A percentile compares a stretch with the other conserved stretches of the same genome.
Conservation (phyloP, 1,140 invertebrate species). For the Ceratosolen fusciceps region DNA sequence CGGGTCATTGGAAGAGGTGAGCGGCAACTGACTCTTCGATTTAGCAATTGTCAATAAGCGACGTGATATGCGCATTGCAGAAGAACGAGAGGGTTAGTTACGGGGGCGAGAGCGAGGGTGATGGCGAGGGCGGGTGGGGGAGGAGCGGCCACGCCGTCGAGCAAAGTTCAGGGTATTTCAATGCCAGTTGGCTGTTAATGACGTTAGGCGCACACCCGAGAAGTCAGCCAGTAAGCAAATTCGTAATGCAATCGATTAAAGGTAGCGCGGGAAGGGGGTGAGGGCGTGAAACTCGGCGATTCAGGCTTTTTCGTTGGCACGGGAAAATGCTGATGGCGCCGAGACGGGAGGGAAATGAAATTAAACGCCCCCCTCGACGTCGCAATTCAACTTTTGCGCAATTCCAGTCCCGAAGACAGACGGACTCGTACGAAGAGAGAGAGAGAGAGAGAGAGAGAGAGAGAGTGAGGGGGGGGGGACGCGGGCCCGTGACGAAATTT, state of each 20-base stretch:
- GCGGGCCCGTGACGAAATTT: slow-evolving; percentile 28
- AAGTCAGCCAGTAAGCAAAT: not conserved
- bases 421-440: not conserved
- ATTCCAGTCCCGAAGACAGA: slow-evolving; percentile 4
- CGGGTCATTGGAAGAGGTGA: not conserved
- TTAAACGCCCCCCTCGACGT: slow-evolving; percentile 30
- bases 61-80: not conserved
- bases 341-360: slow-evolving; percentile 2
- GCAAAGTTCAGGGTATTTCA: not conserved
- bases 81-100: not conserved
- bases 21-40: not conserved
- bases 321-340: not conserved
- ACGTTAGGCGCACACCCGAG: not conserved
- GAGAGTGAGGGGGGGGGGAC: not conserved
- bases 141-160: too few species aligned
- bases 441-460: not conserved
- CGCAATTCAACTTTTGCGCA: slow-evolving; percentile 34
- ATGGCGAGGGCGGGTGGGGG: not conserved
- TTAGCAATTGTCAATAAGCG: not conserved
- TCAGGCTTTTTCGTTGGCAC: not conserved
- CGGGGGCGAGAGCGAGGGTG: not conserved
- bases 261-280: not conserved
- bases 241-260: slow-evolving; percentile 14
- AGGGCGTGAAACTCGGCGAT: not conserved
- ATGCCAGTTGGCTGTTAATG: not conserved